Percentiles rank a stretch among this genome's conserved stretches.
Conservation (phyloP, 2,888 invertebrate genomes). For the Argyresthia albistria region DNA sequence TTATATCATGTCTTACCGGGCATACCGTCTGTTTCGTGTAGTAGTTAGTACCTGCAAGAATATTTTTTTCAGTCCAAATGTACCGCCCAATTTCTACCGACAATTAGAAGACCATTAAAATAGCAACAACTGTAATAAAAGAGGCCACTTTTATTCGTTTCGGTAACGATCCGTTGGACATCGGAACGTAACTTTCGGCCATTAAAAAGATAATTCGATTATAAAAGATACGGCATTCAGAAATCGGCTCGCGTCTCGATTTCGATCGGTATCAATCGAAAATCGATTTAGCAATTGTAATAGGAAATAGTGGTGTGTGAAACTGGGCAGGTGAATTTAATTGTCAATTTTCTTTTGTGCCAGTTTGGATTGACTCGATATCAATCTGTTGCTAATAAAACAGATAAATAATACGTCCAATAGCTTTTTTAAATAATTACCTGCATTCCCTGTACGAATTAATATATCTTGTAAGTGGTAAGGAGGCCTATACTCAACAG, state of each 20-base stretch:
- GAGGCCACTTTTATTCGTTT: conserved; percentile 19
- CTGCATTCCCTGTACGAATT: no score
- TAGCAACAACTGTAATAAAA: neutral
- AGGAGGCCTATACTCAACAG: no score
- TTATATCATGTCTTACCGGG: no score
- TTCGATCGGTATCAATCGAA: conserved; percentile 41
- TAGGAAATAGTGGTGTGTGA: conserved; percentile 49
- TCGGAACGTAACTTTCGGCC: conserved; percentile 37
- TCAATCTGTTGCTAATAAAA: no score
- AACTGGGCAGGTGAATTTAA: neutral
- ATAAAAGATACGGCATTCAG: neutral
- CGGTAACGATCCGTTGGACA: conserved; percentile 24
- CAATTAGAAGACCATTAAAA: conserved; percentile 1
- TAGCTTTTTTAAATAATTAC: no score
- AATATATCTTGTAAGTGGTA: no score
- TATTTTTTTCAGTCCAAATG: no score
- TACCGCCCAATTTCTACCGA: neutral
- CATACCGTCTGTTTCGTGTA: no score
- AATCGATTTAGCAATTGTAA: conserved; percentile 55
- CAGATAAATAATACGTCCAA: no score
- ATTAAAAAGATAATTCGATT: conserved; percentile 20
- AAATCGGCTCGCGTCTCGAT: conserved; percentile 33
- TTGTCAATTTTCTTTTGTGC: neutral
- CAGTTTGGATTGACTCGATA: no score
- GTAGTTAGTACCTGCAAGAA: no score